Evolutionary conservation across 1,140 invertebrate genomes (phyloP).

Genomic region (Drosophila cardini): DNA sequence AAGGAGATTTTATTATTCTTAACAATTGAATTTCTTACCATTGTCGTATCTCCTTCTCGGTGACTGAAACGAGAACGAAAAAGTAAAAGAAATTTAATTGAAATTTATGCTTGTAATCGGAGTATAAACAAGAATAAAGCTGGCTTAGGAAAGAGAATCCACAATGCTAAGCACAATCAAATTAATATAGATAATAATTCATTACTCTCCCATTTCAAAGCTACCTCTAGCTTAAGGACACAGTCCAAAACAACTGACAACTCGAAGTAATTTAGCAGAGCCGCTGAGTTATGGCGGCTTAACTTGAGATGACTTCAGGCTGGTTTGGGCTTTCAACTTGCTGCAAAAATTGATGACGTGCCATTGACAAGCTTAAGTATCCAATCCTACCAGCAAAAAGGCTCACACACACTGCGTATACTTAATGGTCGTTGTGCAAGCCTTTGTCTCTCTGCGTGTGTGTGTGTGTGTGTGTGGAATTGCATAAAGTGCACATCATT

Average conservation of each 20-base stretch:
- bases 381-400: not conserved
- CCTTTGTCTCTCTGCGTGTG: not conserved
- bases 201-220: not conserved
- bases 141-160: no score
- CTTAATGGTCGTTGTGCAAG: not conserved
- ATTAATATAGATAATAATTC: constrained; percentile 24
- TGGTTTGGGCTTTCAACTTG: constrained; percentile 17
- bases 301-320: constrained; percentile 27
- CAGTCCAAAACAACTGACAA: not conserved
- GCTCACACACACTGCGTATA: not conserved
- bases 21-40: constrained; percentile 87
- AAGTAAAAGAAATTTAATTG: constrained; percentile 30
- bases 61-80: constrained; percentile 87
- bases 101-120: not conserved
- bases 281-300: constrained; percentile 66
- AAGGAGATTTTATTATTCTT: not conserved
- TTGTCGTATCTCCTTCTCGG: constrained; percentile 93
- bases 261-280: constrained; percentile 50
- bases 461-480: constrained; percentile 6
- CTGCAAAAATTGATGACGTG: constrained; percentile 60
- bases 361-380: constrained; percentile 56
- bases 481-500: constrained; percentile 61
- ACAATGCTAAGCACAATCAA: not conserved
- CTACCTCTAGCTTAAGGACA: no score
- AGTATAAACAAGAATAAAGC: not conserved